phyloP scores from a whole-genome alignment of 1,140 invertebrate species.

The Drosophila mauritiana region DNA sequence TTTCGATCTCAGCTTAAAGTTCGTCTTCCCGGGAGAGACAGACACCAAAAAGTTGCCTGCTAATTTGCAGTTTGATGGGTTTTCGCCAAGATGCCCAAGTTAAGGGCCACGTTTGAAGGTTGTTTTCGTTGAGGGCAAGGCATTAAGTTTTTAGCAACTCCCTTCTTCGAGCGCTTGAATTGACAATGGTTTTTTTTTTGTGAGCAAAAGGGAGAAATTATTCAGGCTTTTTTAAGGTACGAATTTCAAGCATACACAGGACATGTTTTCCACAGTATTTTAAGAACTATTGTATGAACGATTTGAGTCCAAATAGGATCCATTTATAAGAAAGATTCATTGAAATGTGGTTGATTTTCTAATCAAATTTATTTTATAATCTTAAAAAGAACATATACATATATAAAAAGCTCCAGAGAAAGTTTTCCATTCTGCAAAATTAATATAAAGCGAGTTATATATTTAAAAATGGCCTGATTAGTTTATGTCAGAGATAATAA shows the following conservation, averaged over 20 bases:
- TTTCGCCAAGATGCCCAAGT: slow-evolving; percentile 22
- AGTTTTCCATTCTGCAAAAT: too few species aligned
- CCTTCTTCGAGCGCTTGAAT: slow-evolving; percentile 12
- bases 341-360: too few species aligned
- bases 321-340: too few species aligned
- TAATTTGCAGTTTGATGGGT: slow-evolving; percentile 49
- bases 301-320: too few species aligned
- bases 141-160: slow-evolving; percentile 32
- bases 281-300: too few species aligned
- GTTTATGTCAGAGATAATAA: too few species aligned
- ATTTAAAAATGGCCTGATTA: too few species aligned
- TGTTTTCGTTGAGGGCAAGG: slow-evolving; percentile 31
- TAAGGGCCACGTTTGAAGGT: slow-evolving; percentile 10
- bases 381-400: too few species aligned
- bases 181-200: background rate
- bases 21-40: background rate
- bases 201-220: background rate
- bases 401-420: too few species aligned
- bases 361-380: too few species aligned
- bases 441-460: background rate
- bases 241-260: too few species aligned
- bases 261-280: too few species aligned
- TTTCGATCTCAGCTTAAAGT: slow-evolving; percentile 55
- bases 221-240: background rate
- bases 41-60: slow-evolving; percentile 1